phyloP scores from a whole-genome alignment of 2,113 vertebrate species.

The Ranitomeya variabilis region DNA sequence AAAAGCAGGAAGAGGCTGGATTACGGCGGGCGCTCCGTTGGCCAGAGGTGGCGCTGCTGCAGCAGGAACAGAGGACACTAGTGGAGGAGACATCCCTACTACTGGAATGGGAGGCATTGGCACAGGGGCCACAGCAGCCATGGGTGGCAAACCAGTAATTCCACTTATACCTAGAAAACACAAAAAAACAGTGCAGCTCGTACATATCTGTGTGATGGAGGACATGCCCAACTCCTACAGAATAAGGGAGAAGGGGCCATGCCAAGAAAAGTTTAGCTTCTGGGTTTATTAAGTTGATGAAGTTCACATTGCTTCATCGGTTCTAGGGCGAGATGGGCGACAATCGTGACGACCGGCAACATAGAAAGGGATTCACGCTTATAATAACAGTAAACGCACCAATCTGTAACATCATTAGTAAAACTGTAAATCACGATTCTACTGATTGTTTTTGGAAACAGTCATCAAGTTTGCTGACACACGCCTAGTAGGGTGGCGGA shows the following conservation, averaged over 20 bases:
- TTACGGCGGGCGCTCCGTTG: slow-evolving; percentile 89
- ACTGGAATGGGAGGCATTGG: slow-evolving; percentile 88
- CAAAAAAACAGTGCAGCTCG: slow-evolving; percentile 22
- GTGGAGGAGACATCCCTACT: slow-evolving; percentile 91
- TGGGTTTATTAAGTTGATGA: no score
- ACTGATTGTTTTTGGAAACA: no score
- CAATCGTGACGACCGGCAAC: no score
- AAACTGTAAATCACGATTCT: no score
- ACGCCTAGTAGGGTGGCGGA: no score
- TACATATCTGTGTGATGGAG: background rate
- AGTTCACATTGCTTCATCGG: no score
- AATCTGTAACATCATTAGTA: no score
- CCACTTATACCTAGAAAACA: slow-evolving; percentile 79
- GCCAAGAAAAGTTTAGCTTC: no score
- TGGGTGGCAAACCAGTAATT: slow-evolving; percentile 78
- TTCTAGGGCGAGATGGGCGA: no score
- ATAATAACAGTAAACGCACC: no score
- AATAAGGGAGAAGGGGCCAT: background rate
- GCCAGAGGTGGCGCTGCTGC: slow-evolving; percentile 85
- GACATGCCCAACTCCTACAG: background rate
- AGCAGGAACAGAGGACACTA: slow-evolving; percentile 84
- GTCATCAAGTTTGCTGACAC: no score
- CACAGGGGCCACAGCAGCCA: slow-evolving; percentile 84
- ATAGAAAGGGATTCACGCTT: no score
- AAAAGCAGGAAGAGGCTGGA: slow-evolving; percentile 89